phyloP scores from a whole-genome alignment of 1,140 invertebrate species.

The Tachypleus tridentatus region DNA sequence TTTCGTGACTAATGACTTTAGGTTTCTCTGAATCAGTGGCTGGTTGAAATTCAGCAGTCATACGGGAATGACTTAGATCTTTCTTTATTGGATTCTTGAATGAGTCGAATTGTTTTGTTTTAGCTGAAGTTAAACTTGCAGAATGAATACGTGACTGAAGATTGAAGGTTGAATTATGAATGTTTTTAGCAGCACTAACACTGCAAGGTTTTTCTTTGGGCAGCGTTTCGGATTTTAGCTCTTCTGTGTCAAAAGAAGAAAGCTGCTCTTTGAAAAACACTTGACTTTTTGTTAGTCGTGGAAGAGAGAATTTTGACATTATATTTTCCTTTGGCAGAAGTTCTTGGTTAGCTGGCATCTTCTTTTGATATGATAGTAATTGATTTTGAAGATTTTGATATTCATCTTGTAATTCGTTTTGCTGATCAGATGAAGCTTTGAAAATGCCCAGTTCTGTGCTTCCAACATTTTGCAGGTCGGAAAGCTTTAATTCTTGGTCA shows the following conservation, averaged over 20 bases:
- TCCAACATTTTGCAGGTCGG: too few species aligned
- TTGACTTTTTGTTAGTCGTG: neutral
- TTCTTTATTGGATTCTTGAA: constrained; percentile 5
- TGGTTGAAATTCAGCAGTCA: constrained; percentile 8
- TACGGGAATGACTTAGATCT: constrained; percentile 5
- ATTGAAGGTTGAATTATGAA: constrained; percentile 3
- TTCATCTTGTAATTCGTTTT: constrained; percentile 21
- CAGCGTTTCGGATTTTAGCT: constrained; percentile 15
- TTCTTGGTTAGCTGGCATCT: constrained; percentile 22
- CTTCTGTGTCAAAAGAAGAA: constrained; percentile 6
- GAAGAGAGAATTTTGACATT: constrained; percentile 16
- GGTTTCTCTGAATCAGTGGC: constrained; percentile 12
- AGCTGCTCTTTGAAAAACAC: too few species aligned
- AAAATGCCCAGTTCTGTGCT: too few species aligned
- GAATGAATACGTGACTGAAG: neutral
- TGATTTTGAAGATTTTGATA: constrained; percentile 24
- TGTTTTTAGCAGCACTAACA: constrained; percentile 11
- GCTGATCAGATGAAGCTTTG: neutral
- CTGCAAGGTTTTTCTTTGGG: constrained; percentile 12
- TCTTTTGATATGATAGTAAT: constrained; percentile 26
- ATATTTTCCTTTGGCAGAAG: constrained; percentile 21
- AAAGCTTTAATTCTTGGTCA: too few species aligned
- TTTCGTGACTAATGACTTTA: neutral
- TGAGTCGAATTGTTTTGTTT: constrained; percentile 12
- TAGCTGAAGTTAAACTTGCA: constrained; percentile 6